A percentile compares a stretch with the other conserved stretches of the same genome.
Conservation (phyloP, 2,797 vertebrate genomes). For the Clarias pachynema region DNA sequence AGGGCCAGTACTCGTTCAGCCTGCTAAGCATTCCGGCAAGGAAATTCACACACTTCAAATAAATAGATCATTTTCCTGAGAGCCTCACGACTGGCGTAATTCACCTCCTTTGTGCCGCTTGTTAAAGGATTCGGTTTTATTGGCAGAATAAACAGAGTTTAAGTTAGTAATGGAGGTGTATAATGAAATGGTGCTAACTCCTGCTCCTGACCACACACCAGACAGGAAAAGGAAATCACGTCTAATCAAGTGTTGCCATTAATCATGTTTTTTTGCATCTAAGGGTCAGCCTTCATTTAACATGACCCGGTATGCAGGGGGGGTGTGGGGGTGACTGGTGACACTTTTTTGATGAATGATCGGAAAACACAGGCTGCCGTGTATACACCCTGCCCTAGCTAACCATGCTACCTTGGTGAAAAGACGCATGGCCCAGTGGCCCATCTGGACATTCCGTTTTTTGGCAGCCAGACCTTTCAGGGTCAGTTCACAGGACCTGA, state of each 20-base stretch:
- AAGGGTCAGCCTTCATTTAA: conserved; percentile 70
- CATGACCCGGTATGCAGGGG: conserved; percentile 65
- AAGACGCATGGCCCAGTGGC: conserved; percentile 23
- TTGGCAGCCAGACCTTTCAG: conserved; percentile 42
- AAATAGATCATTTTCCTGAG: conserved; percentile 49
- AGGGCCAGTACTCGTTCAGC: conserved; percentile 65
- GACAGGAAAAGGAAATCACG: conserved; percentile 80
- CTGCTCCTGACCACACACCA: conserved; percentile 70
- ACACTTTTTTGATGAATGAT: conserved; percentile 80
- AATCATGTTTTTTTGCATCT: conserved; percentile 72
- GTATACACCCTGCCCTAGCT: conserved; percentile 51
- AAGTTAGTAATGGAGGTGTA: conserved; percentile 39
- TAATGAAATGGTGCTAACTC: conserved; percentile 64
- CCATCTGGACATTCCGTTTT: conserved; percentile 49
- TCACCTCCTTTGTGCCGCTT: conserved; percentile 13
- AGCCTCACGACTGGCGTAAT: conserved; percentile 26
- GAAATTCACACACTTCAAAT: conserved; percentile 49
- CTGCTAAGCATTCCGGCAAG: conserved; percentile 32
- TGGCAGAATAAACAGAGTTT: conserved; percentile 46
- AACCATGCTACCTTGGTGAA: conserved; percentile 37
- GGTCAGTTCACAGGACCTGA: conserved; percentile 67
- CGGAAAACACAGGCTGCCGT: conserved; percentile 73
- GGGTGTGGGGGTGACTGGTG: conserved; percentile 73
- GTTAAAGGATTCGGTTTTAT: conserved; percentile 48
- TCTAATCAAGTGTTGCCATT: conserved; percentile 77